Percentiles rank a stretch among this genome's conserved stretches.
Evolutionary conservation across 2,888 invertebrate species (phyloP).

Genomic region (Neria commutata): DNA sequence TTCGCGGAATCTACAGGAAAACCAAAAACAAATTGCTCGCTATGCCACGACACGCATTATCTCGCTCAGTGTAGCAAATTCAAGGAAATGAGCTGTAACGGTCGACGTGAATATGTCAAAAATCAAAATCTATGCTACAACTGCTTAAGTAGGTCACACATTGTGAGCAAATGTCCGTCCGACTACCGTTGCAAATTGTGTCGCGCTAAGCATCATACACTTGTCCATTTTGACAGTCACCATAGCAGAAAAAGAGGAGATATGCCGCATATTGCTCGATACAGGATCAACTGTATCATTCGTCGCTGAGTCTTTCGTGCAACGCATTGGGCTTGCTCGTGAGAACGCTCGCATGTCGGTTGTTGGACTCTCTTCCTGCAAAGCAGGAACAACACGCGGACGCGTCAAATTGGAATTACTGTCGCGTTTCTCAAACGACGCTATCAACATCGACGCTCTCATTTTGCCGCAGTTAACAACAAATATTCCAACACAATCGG

Average conservation of each 20-base stretch:
- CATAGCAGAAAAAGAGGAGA: no score
- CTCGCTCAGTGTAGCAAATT: not conserved
- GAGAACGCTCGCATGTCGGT: conserved; percentile 12
- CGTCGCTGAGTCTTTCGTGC: conserved; percentile 17
- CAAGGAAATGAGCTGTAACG: no score
- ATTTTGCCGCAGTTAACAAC: no score
- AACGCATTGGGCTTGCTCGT: conserved; percentile 1
- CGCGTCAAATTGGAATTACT: conserved; percentile 7
- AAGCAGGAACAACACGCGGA: conserved; percentile 16
- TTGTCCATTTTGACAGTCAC: not conserved
- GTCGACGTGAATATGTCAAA: not conserved
- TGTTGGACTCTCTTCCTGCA: conserved; percentile 10
- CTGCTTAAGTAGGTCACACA: not conserved
- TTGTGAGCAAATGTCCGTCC: not conserved
- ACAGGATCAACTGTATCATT: conserved; percentile 18
- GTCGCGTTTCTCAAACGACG: not conserved
- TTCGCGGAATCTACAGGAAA: not conserved
- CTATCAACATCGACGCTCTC: no score
- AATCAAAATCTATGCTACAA: not conserved
- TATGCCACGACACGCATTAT: not conserved
- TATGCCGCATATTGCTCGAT: conserved; percentile 15
- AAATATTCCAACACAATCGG: no score
- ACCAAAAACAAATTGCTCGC: not conserved
- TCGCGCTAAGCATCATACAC: not conserved
- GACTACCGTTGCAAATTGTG: not conserved